Percentiles rank a stretch among this genome's conserved stretches.
Evolutionary conservation across 2,888 invertebrate genomes (phyloP).

Genomic region (Lasioglossum figueresi): DNA sequence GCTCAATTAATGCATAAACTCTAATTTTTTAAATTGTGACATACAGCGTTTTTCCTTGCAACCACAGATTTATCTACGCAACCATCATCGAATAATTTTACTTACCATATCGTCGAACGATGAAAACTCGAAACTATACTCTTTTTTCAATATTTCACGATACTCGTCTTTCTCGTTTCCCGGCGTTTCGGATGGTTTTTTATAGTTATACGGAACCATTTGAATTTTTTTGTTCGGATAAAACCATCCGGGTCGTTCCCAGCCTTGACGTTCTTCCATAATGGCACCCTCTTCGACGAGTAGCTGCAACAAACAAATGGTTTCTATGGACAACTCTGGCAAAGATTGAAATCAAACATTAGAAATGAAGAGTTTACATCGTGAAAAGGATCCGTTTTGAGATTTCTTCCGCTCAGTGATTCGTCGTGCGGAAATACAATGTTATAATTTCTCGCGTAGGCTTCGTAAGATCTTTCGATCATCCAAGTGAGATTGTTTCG

Average conservation of each 20-base stretch:
- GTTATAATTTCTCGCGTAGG: slow-evolving; percentile 94
- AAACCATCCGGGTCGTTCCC: slow-evolving; percentile 95
- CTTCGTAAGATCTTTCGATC: slow-evolving; percentile 93
- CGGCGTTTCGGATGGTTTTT: slow-evolving; percentile 90
- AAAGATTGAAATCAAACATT: neutral
- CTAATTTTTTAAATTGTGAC: no score
- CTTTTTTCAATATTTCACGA: slow-evolving; percentile 89
- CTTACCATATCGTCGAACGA: slow-evolving; percentile 91
- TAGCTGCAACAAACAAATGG: slow-evolving; percentile 82
- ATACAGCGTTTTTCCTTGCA: no score
- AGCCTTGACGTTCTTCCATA: slow-evolving; percentile 94
- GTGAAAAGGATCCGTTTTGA: slow-evolving; percentile 88
- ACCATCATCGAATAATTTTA: slow-evolving; percentile 35
- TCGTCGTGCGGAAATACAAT: slow-evolving; percentile 94
- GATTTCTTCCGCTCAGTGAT: slow-evolving; percentile 91
- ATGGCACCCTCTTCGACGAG: slow-evolving; percentile 92
- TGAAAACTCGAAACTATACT: slow-evolving; percentile 93
- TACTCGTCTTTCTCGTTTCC: slow-evolving; percentile 89
- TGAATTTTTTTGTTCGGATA: slow-evolving; percentile 85
- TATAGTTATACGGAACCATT: slow-evolving; percentile 93
- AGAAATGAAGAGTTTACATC: slow-evolving; percentile 82
- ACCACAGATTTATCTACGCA: neutral
- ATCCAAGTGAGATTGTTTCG: slow-evolving; percentile 90
- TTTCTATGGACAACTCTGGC: neutral
- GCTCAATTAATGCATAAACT: no score